These are phyloP conservation scores for Uria aalge DNA, from an alignment of 2,113 vertebrate genomes.

Conservation along the genomic window DNA sequence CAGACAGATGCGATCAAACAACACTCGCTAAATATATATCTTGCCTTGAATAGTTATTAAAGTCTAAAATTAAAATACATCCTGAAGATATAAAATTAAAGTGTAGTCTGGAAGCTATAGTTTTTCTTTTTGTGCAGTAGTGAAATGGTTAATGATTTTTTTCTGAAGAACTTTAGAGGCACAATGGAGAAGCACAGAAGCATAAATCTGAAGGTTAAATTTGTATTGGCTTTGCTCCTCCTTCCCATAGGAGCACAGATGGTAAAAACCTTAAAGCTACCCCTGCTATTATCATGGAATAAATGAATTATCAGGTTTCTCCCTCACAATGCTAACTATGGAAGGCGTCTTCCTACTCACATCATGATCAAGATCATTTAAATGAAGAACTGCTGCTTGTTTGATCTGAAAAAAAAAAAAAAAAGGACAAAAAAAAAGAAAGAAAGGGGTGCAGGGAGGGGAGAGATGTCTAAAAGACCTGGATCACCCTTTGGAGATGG, in stretches of 20 bases:
- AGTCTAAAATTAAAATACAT: background rate
- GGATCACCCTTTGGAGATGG: background rate
- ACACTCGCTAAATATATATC: background rate
- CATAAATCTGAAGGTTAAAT: slow-evolving; percentile 63
- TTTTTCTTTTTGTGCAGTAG: background rate
- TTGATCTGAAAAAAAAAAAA: background rate
- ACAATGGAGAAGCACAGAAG: slow-evolving; percentile 52
- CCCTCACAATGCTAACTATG: slow-evolving; percentile 42
- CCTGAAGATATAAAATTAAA: background rate
- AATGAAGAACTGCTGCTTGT: slow-evolving; percentile 2
- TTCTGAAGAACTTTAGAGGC: slow-evolving; percentile 34
- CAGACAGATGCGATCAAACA: background rate
- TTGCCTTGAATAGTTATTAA: background rate
- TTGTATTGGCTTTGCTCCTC: slow-evolving; percentile 54
- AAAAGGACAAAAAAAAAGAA: no score
- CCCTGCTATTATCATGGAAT: slow-evolving; percentile 43
- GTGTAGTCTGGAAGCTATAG: background rate
- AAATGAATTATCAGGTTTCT: slow-evolving; percentile 58
- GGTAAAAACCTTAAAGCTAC: slow-evolving; percentile 56
- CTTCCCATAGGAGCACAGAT: slow-evolving; percentile 58
- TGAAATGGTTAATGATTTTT: slow-evolving; percentile 36
- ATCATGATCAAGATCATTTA: slow-evolving; percentile 26
- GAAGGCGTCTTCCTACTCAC: slow-evolving; percentile 43
- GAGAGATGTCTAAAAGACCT: background rate
- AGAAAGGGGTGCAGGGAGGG: rapidly evolving